Base-by-base conservation (phyloP, 2,797 vertebrate genomes). In the Lateolabrax maculatus region DNA sequence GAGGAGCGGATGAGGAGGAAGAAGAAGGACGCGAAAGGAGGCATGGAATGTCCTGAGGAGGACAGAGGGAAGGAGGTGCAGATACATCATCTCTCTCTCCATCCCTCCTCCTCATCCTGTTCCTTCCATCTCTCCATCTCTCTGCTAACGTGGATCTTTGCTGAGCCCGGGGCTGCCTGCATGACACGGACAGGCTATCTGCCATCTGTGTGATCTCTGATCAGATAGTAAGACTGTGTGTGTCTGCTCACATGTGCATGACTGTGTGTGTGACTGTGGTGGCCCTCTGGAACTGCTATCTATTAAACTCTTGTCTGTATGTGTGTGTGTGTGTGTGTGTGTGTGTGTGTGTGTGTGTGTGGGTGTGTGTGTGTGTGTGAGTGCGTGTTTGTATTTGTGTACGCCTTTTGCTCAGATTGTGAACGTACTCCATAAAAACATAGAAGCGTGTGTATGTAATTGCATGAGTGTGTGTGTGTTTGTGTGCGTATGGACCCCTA, bases 151-250 rank as follows among this genome's bases (percentile, higher is more conserved):
- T 83, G 75, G 58, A 63, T 69, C 48, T 80, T 43, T 56, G 39
- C 75, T 81, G 76, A 89, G 79, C 77, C 65, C 0, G 0, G 15
- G 68, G 80, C 79, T 64, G 74, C 67, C 66, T 77, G 79, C 48
- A 67, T 52, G 71, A 84, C 80, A 84, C 21, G 27, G 70, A 80
- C 44, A 25, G 48, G 44, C 23, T 71, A 82, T 89, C 82, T 85
- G 63, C 69, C 76, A 89, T 85, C 74, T 86, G 80, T 80, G 61
- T 88, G 79, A 90, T 91, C 73, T 71, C 62, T 74, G 75, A 85
- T 81, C 76, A 81, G 82, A 88, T 73, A 83, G 43, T 16, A 67
- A 31, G 52, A 83, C 53, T 51, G 62, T 84, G 72, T 75, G 66
- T 64, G 76, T 84, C 55, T 62, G 70, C 67, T 34, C 49, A 67